Conservation (phyloP, 2,797 vertebrate species). For the Sciurus carolinensis region DNA sequence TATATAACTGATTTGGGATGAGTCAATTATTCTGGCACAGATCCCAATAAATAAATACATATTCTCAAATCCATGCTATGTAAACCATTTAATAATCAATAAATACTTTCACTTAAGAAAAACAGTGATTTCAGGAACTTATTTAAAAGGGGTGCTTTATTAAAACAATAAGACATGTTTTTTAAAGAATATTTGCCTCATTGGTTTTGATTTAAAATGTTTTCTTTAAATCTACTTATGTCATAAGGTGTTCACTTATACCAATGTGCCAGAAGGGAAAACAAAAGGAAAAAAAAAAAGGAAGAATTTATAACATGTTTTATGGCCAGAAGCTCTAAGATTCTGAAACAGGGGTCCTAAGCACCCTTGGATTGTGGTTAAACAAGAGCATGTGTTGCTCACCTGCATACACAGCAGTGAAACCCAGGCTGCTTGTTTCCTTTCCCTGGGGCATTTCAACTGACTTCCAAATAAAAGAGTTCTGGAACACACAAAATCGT, state of each 20-base stretch:
- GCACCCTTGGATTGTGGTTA: not conserved
- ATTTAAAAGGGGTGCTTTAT: not conserved
- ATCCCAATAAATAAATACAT: not conserved
- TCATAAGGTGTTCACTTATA: not conserved
- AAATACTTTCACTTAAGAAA: not conserved
- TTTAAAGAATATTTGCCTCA: constrained; percentile 4
- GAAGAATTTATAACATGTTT: not conserved
- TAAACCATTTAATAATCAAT: not conserved
- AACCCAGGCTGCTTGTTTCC: not conserved
- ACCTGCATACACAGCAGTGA: not conserved
- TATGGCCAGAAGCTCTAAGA: not conserved
- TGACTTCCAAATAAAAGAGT: not conserved
- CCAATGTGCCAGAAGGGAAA: not conserved
- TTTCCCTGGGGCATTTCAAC: not conserved
- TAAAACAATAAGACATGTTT: not conserved
- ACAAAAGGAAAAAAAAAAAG: not conserved
- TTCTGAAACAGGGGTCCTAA: not conserved
- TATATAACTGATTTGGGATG: not conserved
- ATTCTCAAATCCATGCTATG: not conserved
- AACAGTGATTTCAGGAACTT: not conserved
- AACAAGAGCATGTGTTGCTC: not conserved
- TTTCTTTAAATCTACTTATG: not conserved
- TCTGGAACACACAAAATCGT: not conserved
- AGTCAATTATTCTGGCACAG: not conserved
- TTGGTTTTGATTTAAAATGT: constrained; percentile 34